Base-by-base conservation (phyloP, 2,113 vertebrate species). In the Trinectes maculatus region DNA sequence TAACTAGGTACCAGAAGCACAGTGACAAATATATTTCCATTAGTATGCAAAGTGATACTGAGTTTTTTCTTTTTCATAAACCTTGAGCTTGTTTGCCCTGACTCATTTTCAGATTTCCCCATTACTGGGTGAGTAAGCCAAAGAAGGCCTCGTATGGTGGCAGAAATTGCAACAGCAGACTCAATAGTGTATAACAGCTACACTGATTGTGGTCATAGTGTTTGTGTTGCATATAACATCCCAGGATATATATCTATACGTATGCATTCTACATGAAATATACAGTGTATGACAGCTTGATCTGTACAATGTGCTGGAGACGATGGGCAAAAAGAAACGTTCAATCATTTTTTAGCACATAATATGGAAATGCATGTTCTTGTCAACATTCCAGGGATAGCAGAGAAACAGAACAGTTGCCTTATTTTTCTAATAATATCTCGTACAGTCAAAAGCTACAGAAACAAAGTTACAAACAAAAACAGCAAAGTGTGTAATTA, bases 1-100 rank as follows among this genome's bases (percentile, higher is more conserved):
- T 70, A 58, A 66, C 54, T 8, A 53, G 56, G 49, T 76, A 67
- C 34, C 47, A 63, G 21, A 22, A 64, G 58, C 28, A 25, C 43
- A 21, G 13, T 33, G 21, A 79, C 3, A 63, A 51, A 69, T 21
- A 74, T 69, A 40, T 63, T 40, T 5, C 19, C 40, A 77, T 84
- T 72, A 77, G 69, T 61, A 84, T 80, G 71, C 64, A 64, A 64
- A 74, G 42, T 74, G 48, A 74, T 63, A 39, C 58, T 47, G 18
- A 26, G 25, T 37, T 44, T 7, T 29, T 59, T 34, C 46, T 71
- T 54, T 71, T 56, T 37, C 0, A 71, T 9, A 66, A 77, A 65
- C 61, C 74, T 75, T 47, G 13, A 18, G 36, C 48, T 70, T 16
- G 40, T 71, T 79, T 65, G 21, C 61, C 69, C 60, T 60, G 51